Base-by-base conservation (phyloP, 2,113 vertebrate genomes). In the Proterorhinus semilunaris region DNA sequence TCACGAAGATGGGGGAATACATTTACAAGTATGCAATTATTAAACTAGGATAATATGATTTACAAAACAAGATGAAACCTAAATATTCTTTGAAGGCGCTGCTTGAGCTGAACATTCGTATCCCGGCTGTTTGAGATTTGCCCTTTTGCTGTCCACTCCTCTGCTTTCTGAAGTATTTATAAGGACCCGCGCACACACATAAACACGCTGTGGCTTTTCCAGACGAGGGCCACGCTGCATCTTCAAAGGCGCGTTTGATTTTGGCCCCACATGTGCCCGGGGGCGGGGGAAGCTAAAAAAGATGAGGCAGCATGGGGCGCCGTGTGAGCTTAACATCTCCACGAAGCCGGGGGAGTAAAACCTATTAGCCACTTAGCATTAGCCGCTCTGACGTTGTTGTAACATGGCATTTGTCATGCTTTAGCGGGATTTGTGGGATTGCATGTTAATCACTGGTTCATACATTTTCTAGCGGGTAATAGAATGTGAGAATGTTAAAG, bases 161-260 rank as follows among this genome's bases (percentile, higher is more conserved):
- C 52, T 13, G 42, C 72, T 76, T 79, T 79, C 72, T 88, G 84
- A 83, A 88, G 83, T 84, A 87, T 90, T 87, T 90, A 82, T 88
- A 87, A 67, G 78, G 62, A 63, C 73, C 71, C 36, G 8, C 55
- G 69, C 80, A 70, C 69, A 66, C 57, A 59, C 52, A 72, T 63
- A 68, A 58, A 63, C 66, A 49, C 58, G 8, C 21, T 7, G 48
- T 66, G 73, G 67, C 69, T 76, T 86, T 88, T 86, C 74, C 77
- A 66, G 76, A 74, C 49, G 66, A 65, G 73, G 76, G 83, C 82
- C 72, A 7, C n/a, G 6, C 83, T 74, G 36, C 58, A 62, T 79
- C 86, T 86, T 88, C 83, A 88, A 88, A 88, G 77, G 71, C 62
- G 52, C 58, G 79, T 88, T 89, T 88, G 83, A 87, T 86, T 83